These are phyloP conservation scores for Poeciliopsis presidionis DNA, from an alignment of 2,797 vertebrate species.

Conservation along the genomic window DNA sequence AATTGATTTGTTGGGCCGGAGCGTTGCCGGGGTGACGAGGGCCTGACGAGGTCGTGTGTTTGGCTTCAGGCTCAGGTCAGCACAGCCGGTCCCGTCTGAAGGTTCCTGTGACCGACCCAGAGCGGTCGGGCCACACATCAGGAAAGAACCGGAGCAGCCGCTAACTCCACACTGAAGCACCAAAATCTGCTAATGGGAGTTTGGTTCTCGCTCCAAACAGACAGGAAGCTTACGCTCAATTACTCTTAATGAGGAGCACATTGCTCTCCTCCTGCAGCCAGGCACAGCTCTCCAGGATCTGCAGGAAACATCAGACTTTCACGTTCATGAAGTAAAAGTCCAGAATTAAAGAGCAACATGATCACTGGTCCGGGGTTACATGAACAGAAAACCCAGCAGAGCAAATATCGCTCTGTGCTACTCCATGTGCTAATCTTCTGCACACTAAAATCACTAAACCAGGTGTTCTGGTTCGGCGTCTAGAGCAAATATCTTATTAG, in stretches of 20 bases:
- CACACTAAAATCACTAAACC: neutral
- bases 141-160: neutral
- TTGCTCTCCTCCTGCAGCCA: neutral
- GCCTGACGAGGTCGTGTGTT: neutral
- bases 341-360: neutral
- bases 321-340: neutral
- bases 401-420: too few species aligned
- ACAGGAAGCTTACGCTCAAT: neutral
- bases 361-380: neutral
- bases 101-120: neutral
- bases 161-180: neutral
- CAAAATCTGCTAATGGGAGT: neutral
- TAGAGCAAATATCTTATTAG: too few species aligned
- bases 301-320: neutral
- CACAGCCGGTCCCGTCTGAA: neutral
- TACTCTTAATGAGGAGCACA: neutral
- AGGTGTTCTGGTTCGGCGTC: too few species aligned
- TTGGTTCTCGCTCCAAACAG: neutral
- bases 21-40: neutral
- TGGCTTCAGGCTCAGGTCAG: neutral
- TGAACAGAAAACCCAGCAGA: neutral
- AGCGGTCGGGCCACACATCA: neutral
- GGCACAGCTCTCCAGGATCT: neutral
- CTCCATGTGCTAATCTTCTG: slow-evolving; percentile 12
- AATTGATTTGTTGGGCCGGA: too few species aligned